Evolutionary conservation across 2,888 invertebrate species (phyloP), one percentile per base, ranked within the genome.

Genomic region (Lordiphosa andalusiaca): DNA sequence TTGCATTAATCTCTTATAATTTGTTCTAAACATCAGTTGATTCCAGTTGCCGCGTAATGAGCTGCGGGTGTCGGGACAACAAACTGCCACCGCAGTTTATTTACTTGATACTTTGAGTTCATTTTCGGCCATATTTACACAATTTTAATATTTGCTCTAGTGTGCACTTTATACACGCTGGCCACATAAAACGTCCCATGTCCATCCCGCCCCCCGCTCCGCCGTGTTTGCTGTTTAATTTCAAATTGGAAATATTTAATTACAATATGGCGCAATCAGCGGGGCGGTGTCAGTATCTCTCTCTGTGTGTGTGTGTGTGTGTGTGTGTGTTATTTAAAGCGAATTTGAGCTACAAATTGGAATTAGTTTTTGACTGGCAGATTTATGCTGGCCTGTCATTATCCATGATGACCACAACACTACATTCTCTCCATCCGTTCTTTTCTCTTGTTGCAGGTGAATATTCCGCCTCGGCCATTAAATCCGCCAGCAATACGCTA

Each of bases 401-500:
- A 36, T 56, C 48, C 13, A 38, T 35, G 30, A 37, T 19, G 23
- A 30, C 41, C 30, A 9, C 39, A 16, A 39, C 40, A 49, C 57
- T 56, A 25, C 36, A 36, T 35, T 48, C 41, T 39, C n/a, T n/a
- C n/a, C 21, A 19, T 44, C 19, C 13, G 33, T 37, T 49, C 40
- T 16, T n/a, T 39, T 66, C 48, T 49, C 48, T 40, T 40, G n/a
- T 40, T 50, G 46, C 78, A 89, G 89, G 88, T 71, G 89, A 89
- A 82, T 89, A 89, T 62, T 90, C 89, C 30, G 89, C 90, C 44
- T 89, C 89, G 44, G 89, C 89, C 58, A 89, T 89, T 71, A 89
- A 88, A 71, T 89, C 89, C 38, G 81, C 58, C 49, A 68, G 85
- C 84, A 71, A 66, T 59, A 56, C 71, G 58, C 69, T 81, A 84